A percentile compares a stretch with the other conserved stretches of the same genome.
These are phyloP conservation scores for Mercenaria mercenaria DNA, from an alignment of 1,140 invertebrate species.

Conservation along the genomic window DNA sequence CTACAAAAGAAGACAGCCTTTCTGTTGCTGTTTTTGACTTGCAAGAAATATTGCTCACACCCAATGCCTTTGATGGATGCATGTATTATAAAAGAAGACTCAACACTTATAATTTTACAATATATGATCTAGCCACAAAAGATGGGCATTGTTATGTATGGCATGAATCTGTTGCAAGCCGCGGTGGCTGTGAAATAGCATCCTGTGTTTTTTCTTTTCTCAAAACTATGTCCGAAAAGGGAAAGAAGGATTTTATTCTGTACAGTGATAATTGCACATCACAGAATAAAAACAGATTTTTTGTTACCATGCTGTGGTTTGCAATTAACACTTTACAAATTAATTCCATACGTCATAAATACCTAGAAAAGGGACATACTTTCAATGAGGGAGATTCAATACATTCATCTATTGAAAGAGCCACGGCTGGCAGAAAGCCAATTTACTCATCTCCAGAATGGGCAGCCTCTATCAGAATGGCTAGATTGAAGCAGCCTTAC, in stretches of 20 bases:
- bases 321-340: not conserved
- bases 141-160: conserved; percentile 51
- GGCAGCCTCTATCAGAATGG: not conserved
- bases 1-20: not conserved
- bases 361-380: not conserved
- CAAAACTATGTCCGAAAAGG: not conserved
- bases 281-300: conserved; percentile 41
- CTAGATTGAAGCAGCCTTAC: not conserved
- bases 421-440: not conserved
- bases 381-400: not conserved
- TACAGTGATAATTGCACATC: conserved; percentile 39
- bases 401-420: not conserved
- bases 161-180: conserved; percentile 24
- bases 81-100: conserved; percentile 25
- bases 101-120: conserved; percentile 33
- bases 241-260: conserved; percentile 7
- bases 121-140: conserved; percentile 28
- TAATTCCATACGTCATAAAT: conserved; percentile 13
- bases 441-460: not conserved
- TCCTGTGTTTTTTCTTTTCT: conserved; percentile 32
- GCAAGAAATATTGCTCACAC: not conserved
- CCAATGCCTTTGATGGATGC: not conserved
- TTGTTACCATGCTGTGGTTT: conserved; percentile 37
- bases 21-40: conserved; percentile 21
- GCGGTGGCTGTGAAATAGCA: conserved; percentile 34